Conservation (phyloP, 2,113 vertebrate species). For the Eudyptes chrysolophus region DNA sequence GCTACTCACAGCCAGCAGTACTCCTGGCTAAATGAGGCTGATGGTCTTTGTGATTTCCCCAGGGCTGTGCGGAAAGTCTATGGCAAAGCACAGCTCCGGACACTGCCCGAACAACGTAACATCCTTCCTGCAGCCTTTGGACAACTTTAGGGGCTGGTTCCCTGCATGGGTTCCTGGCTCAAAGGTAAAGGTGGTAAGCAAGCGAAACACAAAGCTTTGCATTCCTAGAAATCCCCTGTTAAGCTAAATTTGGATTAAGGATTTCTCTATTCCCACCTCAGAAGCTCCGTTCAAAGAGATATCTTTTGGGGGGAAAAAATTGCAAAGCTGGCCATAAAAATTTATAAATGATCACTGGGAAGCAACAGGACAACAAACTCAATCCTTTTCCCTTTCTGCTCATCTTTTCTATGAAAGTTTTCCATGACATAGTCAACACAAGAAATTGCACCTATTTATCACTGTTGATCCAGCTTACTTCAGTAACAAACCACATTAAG, state of each 20-base stretch:
- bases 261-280: not conserved
- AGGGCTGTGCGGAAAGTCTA: not conserved
- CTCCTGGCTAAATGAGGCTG: not conserved
- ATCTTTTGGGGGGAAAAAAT: not conserved
- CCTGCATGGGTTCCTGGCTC: not conserved
- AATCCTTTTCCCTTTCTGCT: not conserved
- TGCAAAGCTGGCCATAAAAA: not conserved
- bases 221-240: not conserved
- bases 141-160: not conserved
- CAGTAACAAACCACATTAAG: slow-evolving; percentile 66
- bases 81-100: not conserved
- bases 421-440: not conserved
- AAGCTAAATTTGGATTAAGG: not conserved
- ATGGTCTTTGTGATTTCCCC: not conserved
- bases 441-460: slow-evolving; percentile 58
- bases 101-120: not conserved
- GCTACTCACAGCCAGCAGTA: not conserved
- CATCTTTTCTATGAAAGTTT: slow-evolving; percentile 8
- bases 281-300: not conserved
- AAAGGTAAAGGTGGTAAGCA: not conserved
- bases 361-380: not conserved
- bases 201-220: not conserved
- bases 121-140: not conserved
- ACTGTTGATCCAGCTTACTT: slow-evolving; percentile 62
- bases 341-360: not conserved